Conservation (phyloP, 2,113 vertebrate genomes). For the Lathamus discolor region DNA sequence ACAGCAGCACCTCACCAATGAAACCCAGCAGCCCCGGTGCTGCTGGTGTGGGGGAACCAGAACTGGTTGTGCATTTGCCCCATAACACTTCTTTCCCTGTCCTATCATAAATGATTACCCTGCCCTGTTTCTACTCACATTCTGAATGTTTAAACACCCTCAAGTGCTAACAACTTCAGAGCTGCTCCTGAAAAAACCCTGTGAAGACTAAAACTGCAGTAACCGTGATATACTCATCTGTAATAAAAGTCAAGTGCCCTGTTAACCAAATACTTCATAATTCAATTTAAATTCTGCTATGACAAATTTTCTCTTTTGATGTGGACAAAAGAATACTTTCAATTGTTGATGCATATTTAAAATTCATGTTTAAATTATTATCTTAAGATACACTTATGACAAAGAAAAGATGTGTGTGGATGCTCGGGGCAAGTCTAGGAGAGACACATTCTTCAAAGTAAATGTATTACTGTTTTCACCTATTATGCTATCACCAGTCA, state of each 20-base stretch:
- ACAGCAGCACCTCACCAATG: neutral
- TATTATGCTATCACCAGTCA: neutral
- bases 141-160: neutral
- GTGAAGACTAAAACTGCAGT: neutral
- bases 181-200: neutral
- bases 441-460: neutral
- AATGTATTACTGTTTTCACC: neutral
- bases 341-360: neutral
- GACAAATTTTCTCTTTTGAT: neutral
- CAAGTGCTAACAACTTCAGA: neutral
- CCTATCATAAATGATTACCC: neutral
- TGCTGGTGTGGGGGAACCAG: neutral
- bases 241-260: neutral
- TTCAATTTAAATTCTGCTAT: neutral
- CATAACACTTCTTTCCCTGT: neutral
- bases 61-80: neutral
- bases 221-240: neutral
- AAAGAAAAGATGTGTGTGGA: neutral
- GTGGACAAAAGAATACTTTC: neutral
- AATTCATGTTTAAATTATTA: neutral
- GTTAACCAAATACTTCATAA: conserved; percentile 6
- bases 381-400: neutral
- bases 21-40: neutral
- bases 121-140: neutral
- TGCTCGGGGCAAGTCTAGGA: neutral